Evolutionary conservation across 2,888 invertebrate genomes (phyloP).

Genomic region (Meteorus colon): DNA sequence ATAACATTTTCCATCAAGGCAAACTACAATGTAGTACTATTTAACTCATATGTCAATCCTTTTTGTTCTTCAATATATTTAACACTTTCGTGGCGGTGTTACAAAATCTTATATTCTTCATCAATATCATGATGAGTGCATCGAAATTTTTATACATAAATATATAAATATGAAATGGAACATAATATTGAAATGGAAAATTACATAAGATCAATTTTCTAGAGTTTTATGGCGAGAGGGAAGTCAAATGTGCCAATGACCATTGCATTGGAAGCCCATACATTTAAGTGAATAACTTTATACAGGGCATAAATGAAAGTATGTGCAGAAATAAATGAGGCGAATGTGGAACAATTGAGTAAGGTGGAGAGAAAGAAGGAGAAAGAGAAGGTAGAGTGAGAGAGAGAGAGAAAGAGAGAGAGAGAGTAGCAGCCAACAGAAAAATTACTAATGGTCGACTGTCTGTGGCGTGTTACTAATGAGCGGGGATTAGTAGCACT

Average conservation of each 20-base stretch:
- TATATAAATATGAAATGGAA: background rate
- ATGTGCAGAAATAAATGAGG: too few relatives aligned
- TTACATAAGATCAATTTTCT: background rate
- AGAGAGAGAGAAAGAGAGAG: background rate
- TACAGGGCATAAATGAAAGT: too few relatives aligned
- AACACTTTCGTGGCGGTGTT: too few relatives aligned
- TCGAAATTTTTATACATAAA: background rate
- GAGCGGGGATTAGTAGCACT: conserved; percentile 61
- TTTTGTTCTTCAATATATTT: too few relatives aligned
- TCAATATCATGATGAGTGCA: background rate
- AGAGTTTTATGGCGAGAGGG: too few relatives aligned
- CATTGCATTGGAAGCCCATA: too few relatives aligned
- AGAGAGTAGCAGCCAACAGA: conserved; percentile 36
- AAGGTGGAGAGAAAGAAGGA: too few relatives aligned
- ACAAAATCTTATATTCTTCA: background rate
- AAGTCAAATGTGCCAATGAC: too few relatives aligned
- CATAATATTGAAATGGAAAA: background rate
- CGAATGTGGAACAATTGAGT: too few relatives aligned
- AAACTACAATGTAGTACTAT: too few relatives aligned
- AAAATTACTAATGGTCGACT: conserved; percentile 56
- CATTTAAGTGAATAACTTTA: too few relatives aligned
- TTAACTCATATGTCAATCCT: too few relatives aligned
- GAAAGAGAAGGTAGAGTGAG: background rate
- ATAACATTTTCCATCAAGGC: background rate
- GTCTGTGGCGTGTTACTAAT: conserved; percentile 64